A percentile compares a stretch with the other conserved stretches of the same genome.
phyloP scores from a whole-genome alignment of 2,888 invertebrate species.

The Ochropleura leucogaster region DNA sequence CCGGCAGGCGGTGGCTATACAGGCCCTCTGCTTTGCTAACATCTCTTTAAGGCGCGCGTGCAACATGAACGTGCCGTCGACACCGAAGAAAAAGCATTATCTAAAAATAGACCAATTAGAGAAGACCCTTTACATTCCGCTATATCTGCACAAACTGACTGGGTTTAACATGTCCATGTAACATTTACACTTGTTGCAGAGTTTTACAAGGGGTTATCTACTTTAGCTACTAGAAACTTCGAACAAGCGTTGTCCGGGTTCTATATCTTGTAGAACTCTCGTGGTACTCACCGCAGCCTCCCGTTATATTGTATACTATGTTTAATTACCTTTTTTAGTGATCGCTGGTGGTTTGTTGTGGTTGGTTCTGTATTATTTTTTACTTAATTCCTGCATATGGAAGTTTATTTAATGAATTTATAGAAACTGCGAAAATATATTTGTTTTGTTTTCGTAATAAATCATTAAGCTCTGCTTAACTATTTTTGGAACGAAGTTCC shows the following conservation, averaged over 20 bases:
- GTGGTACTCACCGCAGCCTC: neutral
- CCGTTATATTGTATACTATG: constrained; percentile 1
- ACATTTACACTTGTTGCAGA: constrained; percentile 7
- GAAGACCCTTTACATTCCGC: neutral
- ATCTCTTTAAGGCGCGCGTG: no score
- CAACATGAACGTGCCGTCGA: no score
- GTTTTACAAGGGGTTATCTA: constrained; percentile 26
- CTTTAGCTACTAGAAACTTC: constrained; percentile 28
- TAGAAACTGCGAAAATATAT: neutral
- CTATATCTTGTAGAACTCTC: neutral
- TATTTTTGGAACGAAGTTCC: no score
- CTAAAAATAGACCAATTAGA: neutral
- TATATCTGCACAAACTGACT: neutral
- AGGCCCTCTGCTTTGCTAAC: no score
- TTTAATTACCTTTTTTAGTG: constrained; percentile 1
- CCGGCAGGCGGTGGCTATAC: no score
- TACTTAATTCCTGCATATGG: neutral
- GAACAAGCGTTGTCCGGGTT: neutral
- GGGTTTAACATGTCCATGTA: neutral
- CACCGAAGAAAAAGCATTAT: neutral
- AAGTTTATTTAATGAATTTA: neutral
- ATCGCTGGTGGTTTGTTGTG: neutral
- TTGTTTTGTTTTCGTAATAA: neutral
- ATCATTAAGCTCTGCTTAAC: neutral
- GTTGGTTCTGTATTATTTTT: neutral